These are phyloP conservation scores for Shinisaurus crocodilurus DNA, from an alignment of 2,113 vertebrate genomes.

Conservation along the genomic window DNA sequence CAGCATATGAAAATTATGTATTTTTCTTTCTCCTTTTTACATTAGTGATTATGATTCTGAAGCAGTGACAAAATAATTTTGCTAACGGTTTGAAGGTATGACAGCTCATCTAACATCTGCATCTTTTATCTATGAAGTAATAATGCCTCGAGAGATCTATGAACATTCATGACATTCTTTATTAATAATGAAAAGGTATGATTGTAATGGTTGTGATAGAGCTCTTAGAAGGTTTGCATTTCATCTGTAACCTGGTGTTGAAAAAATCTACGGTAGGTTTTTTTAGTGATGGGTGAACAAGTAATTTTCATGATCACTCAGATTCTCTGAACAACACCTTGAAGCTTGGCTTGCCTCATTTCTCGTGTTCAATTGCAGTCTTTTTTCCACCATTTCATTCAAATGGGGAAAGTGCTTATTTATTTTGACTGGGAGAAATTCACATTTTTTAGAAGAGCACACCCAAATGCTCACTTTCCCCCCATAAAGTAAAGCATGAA, in stretches of 20 bases:
- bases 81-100: neutral
- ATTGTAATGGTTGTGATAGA: neutral
- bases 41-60: neutral
- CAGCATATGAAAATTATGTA: neutral
- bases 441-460: too few relatives aligned
- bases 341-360: too few relatives aligned
- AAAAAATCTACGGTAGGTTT: neutral
- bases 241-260: neutral
- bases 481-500: too few relatives aligned
- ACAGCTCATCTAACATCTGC: constrained; percentile 1
- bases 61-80: constrained; percentile 11
- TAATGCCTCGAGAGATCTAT: neutral
- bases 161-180: neutral
- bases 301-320: too few relatives aligned
- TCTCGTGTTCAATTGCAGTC: too few relatives aligned
- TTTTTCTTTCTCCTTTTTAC: neutral
- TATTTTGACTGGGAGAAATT: too few relatives aligned
- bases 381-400: too few relatives aligned
- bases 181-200: neutral
- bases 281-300: neutral
- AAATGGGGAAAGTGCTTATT: too few relatives aligned
- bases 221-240: neutral
- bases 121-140: constrained; percentile 8
- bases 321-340: too few relatives aligned
- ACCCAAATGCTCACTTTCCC: too few relatives aligned